Conservation (phyloP, 2,888 invertebrate species). For the Cantharis rufa region DNA sequence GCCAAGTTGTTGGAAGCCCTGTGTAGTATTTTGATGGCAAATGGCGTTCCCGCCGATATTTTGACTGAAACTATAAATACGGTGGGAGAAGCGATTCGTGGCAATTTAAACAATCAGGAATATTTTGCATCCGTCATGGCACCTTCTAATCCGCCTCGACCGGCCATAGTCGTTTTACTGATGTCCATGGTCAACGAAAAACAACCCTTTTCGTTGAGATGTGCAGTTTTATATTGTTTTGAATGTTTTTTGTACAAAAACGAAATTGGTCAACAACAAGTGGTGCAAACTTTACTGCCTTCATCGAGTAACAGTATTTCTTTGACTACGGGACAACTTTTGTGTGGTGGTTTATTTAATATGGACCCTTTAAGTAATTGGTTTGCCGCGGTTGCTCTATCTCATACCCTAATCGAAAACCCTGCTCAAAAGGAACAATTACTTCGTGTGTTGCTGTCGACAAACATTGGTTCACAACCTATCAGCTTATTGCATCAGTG, state of each 20-base stretch:
- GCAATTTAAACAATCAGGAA: constrained; percentile 88
- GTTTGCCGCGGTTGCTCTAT: constrained; percentile 91
- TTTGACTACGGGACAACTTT: constrained; percentile 81
- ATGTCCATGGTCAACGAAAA: constrained; percentile 99
- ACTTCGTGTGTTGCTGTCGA: constrained; percentile 86
- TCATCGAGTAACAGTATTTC: constrained; percentile 76
- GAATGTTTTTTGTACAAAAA: constrained; percentile 95
- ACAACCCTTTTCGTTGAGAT: constrained; percentile 85
- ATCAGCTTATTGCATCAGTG: constrained; percentile 90
- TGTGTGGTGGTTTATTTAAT: constrained; percentile 92
- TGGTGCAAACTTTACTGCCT: constrained; percentile 91
- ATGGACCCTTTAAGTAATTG: constrained; percentile 88
- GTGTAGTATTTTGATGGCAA: constrained; percentile 91
- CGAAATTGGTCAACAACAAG: constrained; percentile 81
- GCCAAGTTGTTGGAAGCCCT: constrained; percentile 81
- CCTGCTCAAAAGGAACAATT: constrained; percentile 86
- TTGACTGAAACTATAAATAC: constrained; percentile 95
- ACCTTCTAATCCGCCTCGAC: constrained; percentile 90
- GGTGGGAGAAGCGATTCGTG: constrained; percentile 90
- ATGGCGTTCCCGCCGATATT: constrained; percentile 95
- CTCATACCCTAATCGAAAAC: constrained; percentile 88
- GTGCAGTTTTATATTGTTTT: constrained; percentile 96
- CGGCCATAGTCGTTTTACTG: constrained; percentile 90
- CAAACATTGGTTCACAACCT: constrained; percentile 80
- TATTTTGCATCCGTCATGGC: constrained; percentile 88